Conservation (phyloP, 2,888 invertebrate genomes). For the Lasioglossum marginatum region DNA sequence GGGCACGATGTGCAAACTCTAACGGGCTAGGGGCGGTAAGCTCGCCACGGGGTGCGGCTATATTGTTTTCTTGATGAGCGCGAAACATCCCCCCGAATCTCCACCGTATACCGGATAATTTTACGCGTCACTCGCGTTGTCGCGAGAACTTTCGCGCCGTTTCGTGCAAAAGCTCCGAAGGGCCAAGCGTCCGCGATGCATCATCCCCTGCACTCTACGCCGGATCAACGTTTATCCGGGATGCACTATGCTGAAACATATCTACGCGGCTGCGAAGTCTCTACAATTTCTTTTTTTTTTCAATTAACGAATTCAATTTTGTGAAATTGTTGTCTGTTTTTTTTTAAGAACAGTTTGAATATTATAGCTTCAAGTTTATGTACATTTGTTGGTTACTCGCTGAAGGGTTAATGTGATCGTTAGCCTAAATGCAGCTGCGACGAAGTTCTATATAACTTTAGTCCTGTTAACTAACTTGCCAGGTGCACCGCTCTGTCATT, state of each 20-base stretch:
- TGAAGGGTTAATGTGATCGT: too few relatives aligned
- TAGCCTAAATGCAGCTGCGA: too few relatives aligned
- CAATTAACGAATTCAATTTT: background rate
- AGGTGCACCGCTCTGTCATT: too few relatives aligned
- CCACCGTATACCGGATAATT: conserved; percentile 66
- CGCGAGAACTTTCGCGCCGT: conserved; percentile 35
- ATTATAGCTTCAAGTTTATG: too few relatives aligned
- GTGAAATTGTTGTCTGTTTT: too few relatives aligned
- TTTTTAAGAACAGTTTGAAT: too few relatives aligned
- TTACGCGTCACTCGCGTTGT: conserved; percentile 56
- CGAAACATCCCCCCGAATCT: conserved; percentile 75
- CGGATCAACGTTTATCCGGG: background rate
- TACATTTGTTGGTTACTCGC: too few relatives aligned
- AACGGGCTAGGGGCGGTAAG: conserved; percentile 77
- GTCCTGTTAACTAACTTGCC: too few relatives aligned
- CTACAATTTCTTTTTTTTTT: background rate
- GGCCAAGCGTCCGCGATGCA: background rate
- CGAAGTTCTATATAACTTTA: too few relatives aligned
- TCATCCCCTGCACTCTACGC: background rate
- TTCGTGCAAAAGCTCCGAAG: background rate
- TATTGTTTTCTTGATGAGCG: conserved; percentile 84
- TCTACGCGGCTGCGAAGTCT: background rate
- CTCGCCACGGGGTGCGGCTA: conserved; percentile 82
- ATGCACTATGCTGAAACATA: background rate
- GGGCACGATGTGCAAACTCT: conserved; percentile 62